Base-by-base conservation (phyloP, 2,113 vertebrate genomes). In the Grammomys surdaster region DNA sequence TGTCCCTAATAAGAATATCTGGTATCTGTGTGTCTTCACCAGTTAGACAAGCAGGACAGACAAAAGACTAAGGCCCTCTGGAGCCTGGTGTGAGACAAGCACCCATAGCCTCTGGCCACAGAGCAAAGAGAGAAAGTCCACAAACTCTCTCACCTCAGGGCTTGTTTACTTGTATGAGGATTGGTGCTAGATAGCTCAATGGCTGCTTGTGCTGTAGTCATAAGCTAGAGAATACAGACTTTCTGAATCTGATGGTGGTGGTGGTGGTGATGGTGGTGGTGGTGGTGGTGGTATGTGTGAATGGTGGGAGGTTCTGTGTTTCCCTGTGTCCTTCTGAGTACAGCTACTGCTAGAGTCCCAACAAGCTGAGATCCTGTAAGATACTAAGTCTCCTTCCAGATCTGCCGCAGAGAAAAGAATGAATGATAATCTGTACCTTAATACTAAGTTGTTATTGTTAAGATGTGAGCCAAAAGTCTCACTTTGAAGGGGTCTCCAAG, bases 401-500 rank as follows among this genome's bases (percentile, higher is more conserved):
- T 84, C 54, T 16, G 0, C 12, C 20, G 16, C 3, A 51, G 54
- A 40, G 20, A 73, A 91, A 88, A 73, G 63, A 63, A 73, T 13
- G 67, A 76, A 80, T 46, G 85, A n/a, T n/a, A 76, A 12, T 60
- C 36, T 10, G 17, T 24, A 5, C 48, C 89, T 87, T n/a, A 67
- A 96, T 91, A 92, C 28, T 13, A 87, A 90, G 26, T 48, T 51
- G 7, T 13, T 46, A 28, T 10, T n/a, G 12, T 48, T 31, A 33
- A 58, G 19, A 51, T 28, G 17, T 2, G 22, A 94, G 40, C 78
- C 58, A 65, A 85, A 65, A 80, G 6, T 5, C 40, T 82, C 88
- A 91, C 63, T 84, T 90, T 87, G 69, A 90, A 94, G 54, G 63
- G 77, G 33, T 63, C 69, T 84, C 88, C 91, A 69, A 65, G 76